A percentile compares a stretch with the other conserved stretches of the same genome.
These are phyloP conservation scores for Centropus unirufus DNA, from an alignment of 2,113 vertebrate genomes.

Conservation along the genomic window DNA sequence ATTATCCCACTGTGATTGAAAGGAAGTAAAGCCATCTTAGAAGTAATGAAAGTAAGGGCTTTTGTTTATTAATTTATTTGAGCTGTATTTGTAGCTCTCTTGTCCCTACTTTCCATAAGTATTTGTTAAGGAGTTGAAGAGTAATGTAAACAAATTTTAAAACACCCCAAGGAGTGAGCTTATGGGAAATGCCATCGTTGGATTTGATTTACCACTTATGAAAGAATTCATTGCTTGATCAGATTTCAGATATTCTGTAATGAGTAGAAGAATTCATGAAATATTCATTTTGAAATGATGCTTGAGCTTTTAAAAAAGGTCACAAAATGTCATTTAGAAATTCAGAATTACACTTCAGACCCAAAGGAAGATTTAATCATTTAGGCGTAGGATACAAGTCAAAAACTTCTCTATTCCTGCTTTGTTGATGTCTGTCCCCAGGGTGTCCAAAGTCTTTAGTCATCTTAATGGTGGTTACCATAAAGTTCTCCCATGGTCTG, in stretches of 20 bases:
- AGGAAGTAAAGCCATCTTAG: not conserved
- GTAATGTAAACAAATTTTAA: not conserved
- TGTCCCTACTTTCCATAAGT: not conserved
- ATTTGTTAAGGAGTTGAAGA: not conserved
- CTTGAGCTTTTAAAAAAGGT: slow-evolving; percentile 46
- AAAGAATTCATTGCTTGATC: not conserved
- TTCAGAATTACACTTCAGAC: slow-evolving; percentile 3
- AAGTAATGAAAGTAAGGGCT: not conserved
- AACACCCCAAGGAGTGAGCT: not conserved
- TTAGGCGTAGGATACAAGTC: not conserved
- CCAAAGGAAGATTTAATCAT: slow-evolving; percentile 14
- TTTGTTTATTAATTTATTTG: not conserved
- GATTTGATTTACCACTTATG: slow-evolving; percentile 3
- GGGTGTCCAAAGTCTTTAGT: not conserved
- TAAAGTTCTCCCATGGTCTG: not conserved
- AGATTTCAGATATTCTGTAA: not conserved
- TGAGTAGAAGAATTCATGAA: slow-evolving; percentile 44
- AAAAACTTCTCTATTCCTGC: not conserved
- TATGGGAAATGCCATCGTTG: not conserved
- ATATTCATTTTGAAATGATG: slow-evolving; percentile 33
- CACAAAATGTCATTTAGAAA: slow-evolving; percentile 45
- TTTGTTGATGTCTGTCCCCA: not conserved
- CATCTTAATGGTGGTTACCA: not conserved
- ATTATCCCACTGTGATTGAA: not conserved
- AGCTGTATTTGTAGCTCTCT: not conserved